These are phyloP conservation scores for Hirtodrosophila histrioides DNA, from an alignment of 2,888 invertebrate species.

Conservation along the genomic window DNA sequence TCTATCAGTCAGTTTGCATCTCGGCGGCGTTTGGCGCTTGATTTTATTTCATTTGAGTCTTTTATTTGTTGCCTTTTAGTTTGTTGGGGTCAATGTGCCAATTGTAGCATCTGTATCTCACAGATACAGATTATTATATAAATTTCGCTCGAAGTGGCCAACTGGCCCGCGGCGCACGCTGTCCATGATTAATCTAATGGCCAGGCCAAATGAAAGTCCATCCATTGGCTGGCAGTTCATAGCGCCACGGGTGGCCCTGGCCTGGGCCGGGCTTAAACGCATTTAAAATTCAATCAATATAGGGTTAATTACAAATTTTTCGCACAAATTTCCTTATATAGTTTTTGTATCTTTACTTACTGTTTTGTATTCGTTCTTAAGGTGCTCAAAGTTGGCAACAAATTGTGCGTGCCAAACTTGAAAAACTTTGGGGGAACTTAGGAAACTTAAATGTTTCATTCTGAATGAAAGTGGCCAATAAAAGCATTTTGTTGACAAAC, in stretches of 20 bases:
- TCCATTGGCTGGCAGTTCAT: constrained; percentile 25
- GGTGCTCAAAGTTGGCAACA: too few relatives aligned
- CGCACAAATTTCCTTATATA: constrained; percentile 29
- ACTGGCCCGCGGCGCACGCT: constrained; percentile 47
- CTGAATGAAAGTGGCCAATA: too few relatives aligned
- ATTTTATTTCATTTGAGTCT: constrained; percentile 4
- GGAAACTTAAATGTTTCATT: too few relatives aligned
- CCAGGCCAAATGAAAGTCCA: constrained; percentile 55
- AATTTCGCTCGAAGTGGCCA: constrained; percentile 50
- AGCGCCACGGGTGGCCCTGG: constrained; percentile 57
- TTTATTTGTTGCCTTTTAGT: background rate
- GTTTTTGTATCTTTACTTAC: background rate
- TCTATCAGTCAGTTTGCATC: constrained; percentile 70
- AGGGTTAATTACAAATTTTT: constrained; percentile 71
- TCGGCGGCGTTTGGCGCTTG: constrained; percentile 48
- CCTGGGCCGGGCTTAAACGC: constrained; percentile 48
- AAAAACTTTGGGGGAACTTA: too few relatives aligned
- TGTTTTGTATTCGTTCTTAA: background rate
- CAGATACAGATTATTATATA: constrained; percentile 61
- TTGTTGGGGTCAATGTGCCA: constrained; percentile 63
- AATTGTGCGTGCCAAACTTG: too few relatives aligned
- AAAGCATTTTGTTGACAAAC: constrained; percentile 1
- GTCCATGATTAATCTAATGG: constrained; percentile 67
- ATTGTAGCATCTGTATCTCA: constrained; percentile 57
- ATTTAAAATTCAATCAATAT: constrained; percentile 76